These are phyloP conservation scores for Erethizon dorsatum DNA, from an alignment of 2,797 vertebrate genomes.

Conservation along the genomic window DNA sequence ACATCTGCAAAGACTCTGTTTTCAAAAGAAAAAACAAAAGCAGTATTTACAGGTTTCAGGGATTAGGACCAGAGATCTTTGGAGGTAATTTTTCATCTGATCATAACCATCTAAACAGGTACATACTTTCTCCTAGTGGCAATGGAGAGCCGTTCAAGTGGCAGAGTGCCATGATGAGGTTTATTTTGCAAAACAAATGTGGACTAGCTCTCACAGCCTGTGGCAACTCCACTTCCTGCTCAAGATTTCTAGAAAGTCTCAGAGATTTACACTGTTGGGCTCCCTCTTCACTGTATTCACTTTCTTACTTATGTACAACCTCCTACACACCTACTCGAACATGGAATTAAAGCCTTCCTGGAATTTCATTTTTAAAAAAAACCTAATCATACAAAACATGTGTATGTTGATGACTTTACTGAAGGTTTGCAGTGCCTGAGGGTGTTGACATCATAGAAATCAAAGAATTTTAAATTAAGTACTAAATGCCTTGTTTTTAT, in stretches of 20 bases:
- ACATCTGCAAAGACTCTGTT: conserved; percentile 29
- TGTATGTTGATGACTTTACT: not conserved
- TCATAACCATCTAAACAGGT: not conserved
- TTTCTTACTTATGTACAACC: not conserved
- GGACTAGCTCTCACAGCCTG: not conserved
- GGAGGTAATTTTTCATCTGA: not conserved
- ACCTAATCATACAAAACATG: not conserved
- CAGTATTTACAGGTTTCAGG: conserved; percentile 12
- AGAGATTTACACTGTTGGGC: not conserved
- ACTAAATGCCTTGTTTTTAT: not conserved
- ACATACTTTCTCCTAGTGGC: not conserved
- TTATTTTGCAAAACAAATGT: conserved; percentile 15
- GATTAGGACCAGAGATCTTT: not conserved
- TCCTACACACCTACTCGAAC: not conserved
- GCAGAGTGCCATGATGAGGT: not conserved
- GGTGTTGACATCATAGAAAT: not conserved
- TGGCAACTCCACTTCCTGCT: not conserved
- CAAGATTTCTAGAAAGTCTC: not conserved
- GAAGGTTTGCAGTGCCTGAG: not conserved
- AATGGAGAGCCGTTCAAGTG: not conserved
- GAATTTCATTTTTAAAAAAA: not conserved
- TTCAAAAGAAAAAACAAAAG: not conserved
- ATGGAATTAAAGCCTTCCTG: conserved; percentile 21
- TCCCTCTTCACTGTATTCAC: not conserved
- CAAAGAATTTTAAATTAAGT: conserved; percentile 44